Evolutionary conservation across 2,888 invertebrate species (phyloP).

Genomic region (Brachyptera putata): DNA sequence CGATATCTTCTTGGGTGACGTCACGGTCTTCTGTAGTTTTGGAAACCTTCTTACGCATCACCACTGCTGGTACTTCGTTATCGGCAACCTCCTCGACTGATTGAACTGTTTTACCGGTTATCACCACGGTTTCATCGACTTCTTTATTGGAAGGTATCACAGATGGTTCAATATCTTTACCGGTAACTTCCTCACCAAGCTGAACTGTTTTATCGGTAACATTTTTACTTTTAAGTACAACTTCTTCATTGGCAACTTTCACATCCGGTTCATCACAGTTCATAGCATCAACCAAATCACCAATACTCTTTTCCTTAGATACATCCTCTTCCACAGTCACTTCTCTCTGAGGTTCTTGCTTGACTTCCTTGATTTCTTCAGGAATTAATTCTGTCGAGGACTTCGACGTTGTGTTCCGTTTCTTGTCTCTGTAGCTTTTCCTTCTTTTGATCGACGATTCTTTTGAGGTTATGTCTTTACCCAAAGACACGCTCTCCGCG

Average conservation of each 20-base stretch:
- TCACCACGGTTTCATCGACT: background rate
- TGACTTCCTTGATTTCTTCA: background rate
- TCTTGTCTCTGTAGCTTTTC: slow-evolving; percentile 26
- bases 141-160: background rate
- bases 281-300: background rate
- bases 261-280: background rate
- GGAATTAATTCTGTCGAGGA: background rate
- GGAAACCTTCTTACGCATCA: too few relatives aligned
- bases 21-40: background rate
- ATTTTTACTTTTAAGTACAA: background rate
- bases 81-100: background rate
- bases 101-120: background rate
- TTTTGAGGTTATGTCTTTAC: slow-evolving; percentile 28
- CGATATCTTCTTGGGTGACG: background rate
- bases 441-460: slow-evolving; percentile 26
- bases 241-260: background rate
- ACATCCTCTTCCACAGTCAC: background rate
- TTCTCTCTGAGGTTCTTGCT: background rate
- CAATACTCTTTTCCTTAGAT: background rate
- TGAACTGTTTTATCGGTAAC: background rate
- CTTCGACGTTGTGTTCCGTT: slow-evolving; percentile 12
- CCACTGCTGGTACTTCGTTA: too few relatives aligned
- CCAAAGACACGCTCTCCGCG: background rate
- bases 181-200: background rate
- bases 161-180: background rate